phyloP scores from a whole-genome alignment of 1,140 invertebrate species.

The Ceratitis capitata region DNA sequence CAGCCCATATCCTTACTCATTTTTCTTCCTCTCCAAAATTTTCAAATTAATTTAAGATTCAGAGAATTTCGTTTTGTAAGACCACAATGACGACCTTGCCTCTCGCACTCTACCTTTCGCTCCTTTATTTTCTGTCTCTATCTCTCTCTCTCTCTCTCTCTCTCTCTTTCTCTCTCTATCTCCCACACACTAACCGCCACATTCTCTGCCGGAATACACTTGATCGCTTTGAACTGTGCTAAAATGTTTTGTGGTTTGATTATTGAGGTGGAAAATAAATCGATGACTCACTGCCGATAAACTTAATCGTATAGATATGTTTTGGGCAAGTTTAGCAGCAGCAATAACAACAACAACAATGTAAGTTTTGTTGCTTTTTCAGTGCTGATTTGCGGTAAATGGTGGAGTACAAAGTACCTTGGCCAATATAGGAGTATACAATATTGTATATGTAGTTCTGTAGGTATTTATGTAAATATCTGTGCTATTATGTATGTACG shows the following conservation, averaged over 20 bases:
- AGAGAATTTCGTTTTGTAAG: too few species aligned
- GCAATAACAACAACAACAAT: background rate
- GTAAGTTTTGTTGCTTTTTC: background rate
- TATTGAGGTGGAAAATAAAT: constrained; percentile 12
- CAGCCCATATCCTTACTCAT: too few species aligned
- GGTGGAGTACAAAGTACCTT: too few species aligned
- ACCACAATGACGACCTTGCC: too few species aligned
- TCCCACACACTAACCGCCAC: background rate
- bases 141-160: too few species aligned
- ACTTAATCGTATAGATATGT: background rate
- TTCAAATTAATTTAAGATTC: too few species aligned
- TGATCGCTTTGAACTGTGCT: constrained; percentile 4
- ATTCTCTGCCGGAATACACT: background rate
- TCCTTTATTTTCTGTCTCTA: too few species aligned
- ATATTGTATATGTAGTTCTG: background rate
- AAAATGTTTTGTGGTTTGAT: background rate
- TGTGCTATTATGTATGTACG: background rate
- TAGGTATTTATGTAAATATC: background rate
- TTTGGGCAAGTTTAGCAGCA: background rate
- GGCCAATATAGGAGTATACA: background rate
- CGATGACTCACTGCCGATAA: background rate
- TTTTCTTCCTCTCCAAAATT: too few species aligned
- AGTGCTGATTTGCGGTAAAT: too few species aligned
- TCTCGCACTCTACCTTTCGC: too few species aligned
- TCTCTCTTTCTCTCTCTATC: too few species aligned